Base-by-base conservation (phyloP, 2,888 invertebrate genomes). In the Meloe dianella region DNA sequence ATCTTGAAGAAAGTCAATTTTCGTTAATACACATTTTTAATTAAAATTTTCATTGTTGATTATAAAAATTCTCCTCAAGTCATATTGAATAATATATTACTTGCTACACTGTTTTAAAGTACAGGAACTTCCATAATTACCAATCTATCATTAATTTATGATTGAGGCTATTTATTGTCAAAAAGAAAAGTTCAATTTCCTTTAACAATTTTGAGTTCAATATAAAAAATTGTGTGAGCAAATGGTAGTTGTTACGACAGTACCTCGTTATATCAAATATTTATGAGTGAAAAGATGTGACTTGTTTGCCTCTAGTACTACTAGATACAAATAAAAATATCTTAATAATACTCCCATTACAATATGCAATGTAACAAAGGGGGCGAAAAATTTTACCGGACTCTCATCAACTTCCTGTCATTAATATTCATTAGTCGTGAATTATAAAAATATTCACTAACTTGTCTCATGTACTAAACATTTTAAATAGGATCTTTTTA, bases 251-350 rank as follows among this genome's bases (percentile, higher is more conserved):
- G 66, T 61, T 57, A 57, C 24, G n/a, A n/a, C n/a, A 61, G 17
- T 51, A 57, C 65, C 57, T 61, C 58, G 58, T 66, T 66, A 59
- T 62, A 54, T 62, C 58, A 58, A 57, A 66, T 66, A 63, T 66
- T 66, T 66, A 66, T 66, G 63, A 47, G 59, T n/a, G 32, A 57
- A 27, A 32, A 20, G 59, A 56, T 63, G 63, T 60, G 66, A 57
- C 57, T 29, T 63, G 63, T 61, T 30, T 20, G 41, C 4, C 1
- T 35, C 1, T 14, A 14, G 14, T 35, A 14, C 6, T 41, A 41
- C 27, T 27, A n/a, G n/a, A n/a, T n/a, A 20, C 3, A 41, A 51
- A 51, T 22, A 9, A 10, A 51, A 51, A 51, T 51, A 20, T 22
- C 2, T 51, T n/a, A n/a, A n/a, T n/a, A n/a, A n/a, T n/a, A n/a